These are phyloP conservation scores for Drosophila equinoxialis DNA, from an alignment of 1,140 invertebrate genomes.

Conservation along the genomic window DNA sequence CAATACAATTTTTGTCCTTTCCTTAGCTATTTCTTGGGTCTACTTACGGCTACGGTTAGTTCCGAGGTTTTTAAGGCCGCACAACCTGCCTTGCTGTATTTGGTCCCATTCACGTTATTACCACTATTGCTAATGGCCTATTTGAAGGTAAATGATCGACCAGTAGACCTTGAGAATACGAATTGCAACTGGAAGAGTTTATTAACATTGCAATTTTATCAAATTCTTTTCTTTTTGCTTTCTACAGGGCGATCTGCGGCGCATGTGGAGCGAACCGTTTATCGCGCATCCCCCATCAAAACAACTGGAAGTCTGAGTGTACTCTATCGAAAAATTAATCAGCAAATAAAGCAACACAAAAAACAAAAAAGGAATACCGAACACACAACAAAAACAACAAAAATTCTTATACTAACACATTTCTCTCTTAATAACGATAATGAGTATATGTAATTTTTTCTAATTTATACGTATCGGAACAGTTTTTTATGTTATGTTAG, in stretches of 20 bases:
- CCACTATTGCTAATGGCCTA: conserved; percentile 98
- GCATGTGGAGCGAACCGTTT: conserved; percentile 99
- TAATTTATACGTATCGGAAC: conserved; percentile 65
- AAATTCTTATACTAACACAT: conserved; percentile 34
- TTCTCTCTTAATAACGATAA: conserved; percentile 67
- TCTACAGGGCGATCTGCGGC: conserved; percentile 93
- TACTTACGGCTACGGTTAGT: conserved; percentile 97
- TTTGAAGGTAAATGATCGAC: conserved; percentile 89
- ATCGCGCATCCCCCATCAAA: conserved; percentile 88
- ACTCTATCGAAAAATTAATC: conserved; percentile 63
- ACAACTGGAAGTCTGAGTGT: conserved; percentile 83
- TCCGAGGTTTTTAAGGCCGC: conserved; percentile 99
- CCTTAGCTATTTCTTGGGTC: conserved; percentile 93
- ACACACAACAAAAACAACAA: conserved; percentile 31
- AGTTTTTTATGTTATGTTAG: conserved; percentile 74
- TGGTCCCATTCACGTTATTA: conserved; percentile 98
- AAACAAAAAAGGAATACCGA: conserved; percentile 33
- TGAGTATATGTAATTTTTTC: conserved; percentile 61
- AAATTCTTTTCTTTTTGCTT: background rate
- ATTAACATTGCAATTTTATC: background rate
- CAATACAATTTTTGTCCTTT: background rate
- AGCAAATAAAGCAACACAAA: conserved; percentile 40
- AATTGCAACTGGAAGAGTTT: no score
- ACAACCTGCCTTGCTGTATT: conserved; percentile 97
- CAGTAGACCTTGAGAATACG: background rate